Conservation (phyloP, 2,888 invertebrate genomes). For the Drosophila nr. medialis region DNA sequence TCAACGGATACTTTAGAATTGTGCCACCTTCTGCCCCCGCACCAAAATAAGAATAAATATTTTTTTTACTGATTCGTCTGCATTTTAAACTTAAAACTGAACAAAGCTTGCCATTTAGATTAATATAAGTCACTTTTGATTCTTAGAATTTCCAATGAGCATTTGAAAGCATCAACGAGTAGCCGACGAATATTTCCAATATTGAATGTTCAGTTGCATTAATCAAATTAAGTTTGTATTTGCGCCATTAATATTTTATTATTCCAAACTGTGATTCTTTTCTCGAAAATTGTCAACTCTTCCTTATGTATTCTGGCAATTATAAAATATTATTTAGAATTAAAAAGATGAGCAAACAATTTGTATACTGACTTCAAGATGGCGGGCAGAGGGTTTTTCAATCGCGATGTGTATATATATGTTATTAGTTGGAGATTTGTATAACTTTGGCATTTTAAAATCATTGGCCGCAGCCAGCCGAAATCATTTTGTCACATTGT, state of each 20-base stretch:
- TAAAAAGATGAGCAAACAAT: not conserved
- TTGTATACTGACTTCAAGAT: not conserved
- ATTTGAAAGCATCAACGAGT: not conserved
- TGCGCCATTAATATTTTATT: not conserved
- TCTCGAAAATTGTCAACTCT: not conserved
- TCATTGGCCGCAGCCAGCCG: slow-evolving; percentile 7
- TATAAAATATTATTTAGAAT: not conserved
- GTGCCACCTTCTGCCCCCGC: slow-evolving; percentile 1
- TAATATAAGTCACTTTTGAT: not conserved
- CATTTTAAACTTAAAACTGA: not conserved
- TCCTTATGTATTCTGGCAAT: not conserved
- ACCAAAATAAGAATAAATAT: not conserved
- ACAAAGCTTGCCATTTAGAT: not conserved
- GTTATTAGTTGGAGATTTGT: slow-evolving; percentile 1
- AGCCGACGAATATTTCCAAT: not conserved
- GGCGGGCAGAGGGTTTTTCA: not conserved
- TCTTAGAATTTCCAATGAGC: not conserved
- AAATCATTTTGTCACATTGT: slow-evolving; percentile 25
- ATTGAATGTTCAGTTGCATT: not conserved
- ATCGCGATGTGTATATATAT: not conserved
- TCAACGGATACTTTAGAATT: slow-evolving; percentile 51
- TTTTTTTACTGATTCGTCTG: not conserved
- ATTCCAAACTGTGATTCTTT: slow-evolving; percentile 2
- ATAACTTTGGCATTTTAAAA: slow-evolving; percentile 8
- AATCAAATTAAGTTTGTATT: not conserved